Base-by-base conservation (phyloP, 2,888 invertebrate genomes). In the Erebia epiphron region DNA sequence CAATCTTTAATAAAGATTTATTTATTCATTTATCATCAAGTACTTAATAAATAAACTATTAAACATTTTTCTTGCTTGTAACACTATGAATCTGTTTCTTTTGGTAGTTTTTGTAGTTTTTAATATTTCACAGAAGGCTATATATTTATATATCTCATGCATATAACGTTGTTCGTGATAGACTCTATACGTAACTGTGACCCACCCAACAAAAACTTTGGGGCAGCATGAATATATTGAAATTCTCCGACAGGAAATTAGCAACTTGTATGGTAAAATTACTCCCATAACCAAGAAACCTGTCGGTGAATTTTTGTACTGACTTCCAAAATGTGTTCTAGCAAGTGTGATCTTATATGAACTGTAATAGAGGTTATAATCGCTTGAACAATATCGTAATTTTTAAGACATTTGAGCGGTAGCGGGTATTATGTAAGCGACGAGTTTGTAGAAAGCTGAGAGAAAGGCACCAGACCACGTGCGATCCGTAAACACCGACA, bases 361-460 rank as follows among this genome's bases (percentile, higher is more conserved):
- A 46, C 11, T 3, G 26, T 2, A 43, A 68, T 65, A 68, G 52
- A 57, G 16, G 60, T 26, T 11, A 52, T 10, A 68, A 57, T 71
- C 21, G 73, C 46, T 16, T 63, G 58, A 21, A 64, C 0, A 14
- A 56, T 26, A 54, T 68, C 26, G 43, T 64, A 13, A 49, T 43
- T 56, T 57, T 62, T 46, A 14, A 62, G 49, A 21, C 62, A 58
- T 58, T 26, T 35, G 46, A 58, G 67, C 57, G 43, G 43, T 49
- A 13, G 57, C 41, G 54, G 43, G 41, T 60, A 69, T 82, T 79
- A 76, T 73, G 76, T 75, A 80, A 80, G 70, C 60, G 75, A 76
- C 75, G 64, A 70, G 75, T 68, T 70, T 66, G 82, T 89, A 88
- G 89, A 89, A 89, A 89, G 89, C 79, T 69, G 80, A 81, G 83